These are phyloP conservation scores for Malurus leucopterus DNA, from an alignment of 2,797 vertebrate genomes.

Conservation along the genomic window DNA sequence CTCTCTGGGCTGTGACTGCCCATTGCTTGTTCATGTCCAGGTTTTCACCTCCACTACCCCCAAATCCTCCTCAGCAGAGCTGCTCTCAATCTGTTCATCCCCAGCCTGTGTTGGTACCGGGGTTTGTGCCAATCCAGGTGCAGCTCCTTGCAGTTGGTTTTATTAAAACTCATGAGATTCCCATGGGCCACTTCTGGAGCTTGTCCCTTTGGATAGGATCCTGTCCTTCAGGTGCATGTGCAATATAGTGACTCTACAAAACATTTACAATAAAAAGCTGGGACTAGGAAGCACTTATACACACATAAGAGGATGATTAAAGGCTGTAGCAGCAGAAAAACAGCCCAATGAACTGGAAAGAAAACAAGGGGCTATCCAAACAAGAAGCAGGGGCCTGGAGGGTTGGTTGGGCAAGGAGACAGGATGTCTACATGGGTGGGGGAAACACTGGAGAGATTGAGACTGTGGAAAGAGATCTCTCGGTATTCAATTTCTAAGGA, in stretches of 20 bases:
- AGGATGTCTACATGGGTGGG: slow-evolving; percentile 7
- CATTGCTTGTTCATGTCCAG: background rate
- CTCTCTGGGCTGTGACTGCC: background rate
- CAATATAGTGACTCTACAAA: background rate
- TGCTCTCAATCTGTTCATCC: background rate
- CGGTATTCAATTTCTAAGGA: slow-evolving; percentile 1
- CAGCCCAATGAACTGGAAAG: background rate
- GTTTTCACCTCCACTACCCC: background rate
- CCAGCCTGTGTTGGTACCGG: background rate
- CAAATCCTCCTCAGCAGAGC: background rate
- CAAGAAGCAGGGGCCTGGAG: background rate
- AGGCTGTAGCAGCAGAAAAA: background rate
- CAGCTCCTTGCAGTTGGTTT: background rate
- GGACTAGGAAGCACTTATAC: background rate
- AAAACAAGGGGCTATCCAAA: background rate
- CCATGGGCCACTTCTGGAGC: background rate
- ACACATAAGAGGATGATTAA: background rate
- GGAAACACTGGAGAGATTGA: background rate
- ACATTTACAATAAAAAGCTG: background rate
- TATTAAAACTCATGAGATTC: background rate
- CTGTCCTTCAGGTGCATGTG: background rate
- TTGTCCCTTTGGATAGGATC: background rate
- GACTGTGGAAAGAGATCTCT: background rate
- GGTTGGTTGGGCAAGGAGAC: slow-evolving; percentile 27
- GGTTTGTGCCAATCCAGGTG: background rate